phyloP scores from a whole-genome alignment of 2,888 invertebrate species.

The Drosophila anomelani region DNA sequence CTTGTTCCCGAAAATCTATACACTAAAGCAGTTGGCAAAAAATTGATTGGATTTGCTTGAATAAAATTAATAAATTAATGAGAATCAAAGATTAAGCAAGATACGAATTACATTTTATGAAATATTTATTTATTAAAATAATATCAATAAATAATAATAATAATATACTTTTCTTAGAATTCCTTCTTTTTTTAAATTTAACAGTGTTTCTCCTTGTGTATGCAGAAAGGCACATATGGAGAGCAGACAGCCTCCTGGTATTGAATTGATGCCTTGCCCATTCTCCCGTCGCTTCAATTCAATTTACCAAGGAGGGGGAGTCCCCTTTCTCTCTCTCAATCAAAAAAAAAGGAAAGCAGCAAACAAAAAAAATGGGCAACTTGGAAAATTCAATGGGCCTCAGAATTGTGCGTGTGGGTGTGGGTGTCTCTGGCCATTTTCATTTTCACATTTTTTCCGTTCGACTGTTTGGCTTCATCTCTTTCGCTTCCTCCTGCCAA shows the following conservation, averaged over 20 bases:
- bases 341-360: conserved; percentile 10
- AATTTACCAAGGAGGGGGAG: conserved; percentile 26
- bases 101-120: background rate
- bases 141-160: background rate
- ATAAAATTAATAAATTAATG: background rate
- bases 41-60: rapidly evolving
- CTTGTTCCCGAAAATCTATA: conserved; percentile 27
- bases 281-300: conserved; percentile 33
- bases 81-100: background rate
- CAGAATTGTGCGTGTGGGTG: conserved; percentile 44
- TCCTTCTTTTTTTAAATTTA: background rate
- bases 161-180: background rate
- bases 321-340: conserved; percentile 1
- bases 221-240: conserved; percentile 48
- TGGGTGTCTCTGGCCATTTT: conserved; percentile 38
- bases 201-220: conserved; percentile 2
- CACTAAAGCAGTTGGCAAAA: background rate
- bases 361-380: conserved; percentile 10
- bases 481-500: conserved; percentile 42
- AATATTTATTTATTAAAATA: background rate
- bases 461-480: conserved; percentile 56
- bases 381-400: conserved; percentile 54
- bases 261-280: conserved; percentile 50
- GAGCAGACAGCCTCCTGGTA: conserved; percentile 33
- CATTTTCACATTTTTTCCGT: conserved; percentile 30